phyloP scores from a whole-genome alignment of 2,888 invertebrate genomes.

The Drosophila conformis region DNA sequence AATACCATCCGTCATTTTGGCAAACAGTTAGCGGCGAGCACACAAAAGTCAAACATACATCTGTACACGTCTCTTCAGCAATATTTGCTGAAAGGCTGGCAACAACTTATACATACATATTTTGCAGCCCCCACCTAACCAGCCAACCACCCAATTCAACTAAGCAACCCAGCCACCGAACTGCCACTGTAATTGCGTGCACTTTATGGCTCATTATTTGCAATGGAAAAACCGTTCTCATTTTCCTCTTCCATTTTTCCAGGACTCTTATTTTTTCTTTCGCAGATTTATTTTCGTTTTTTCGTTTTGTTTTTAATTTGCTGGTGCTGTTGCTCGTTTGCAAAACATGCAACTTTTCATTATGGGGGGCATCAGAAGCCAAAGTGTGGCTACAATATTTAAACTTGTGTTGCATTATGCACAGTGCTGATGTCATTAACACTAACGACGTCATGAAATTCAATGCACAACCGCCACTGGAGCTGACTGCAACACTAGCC shows the following conservation, averaged over 20 bases:
- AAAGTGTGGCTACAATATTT: slow-evolving; percentile 66
- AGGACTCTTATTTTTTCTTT: slow-evolving; percentile 8
- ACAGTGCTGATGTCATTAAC: slow-evolving; percentile 70
- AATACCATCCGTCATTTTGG: slow-evolving; percentile 30
- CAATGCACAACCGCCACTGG: slow-evolving; percentile 58
- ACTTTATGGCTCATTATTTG: slow-evolving; percentile 78
- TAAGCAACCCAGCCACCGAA: not conserved
- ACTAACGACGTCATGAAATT: slow-evolving; percentile 80
- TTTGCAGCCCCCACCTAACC: not conserved
- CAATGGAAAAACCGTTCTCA: slow-evolving; percentile 62
- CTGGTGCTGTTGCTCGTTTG: slow-evolving; percentile 57
- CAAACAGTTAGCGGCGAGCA: slow-evolving; percentile 11
- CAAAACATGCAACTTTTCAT: slow-evolving; percentile 75
- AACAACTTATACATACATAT: slow-evolving; percentile 28
- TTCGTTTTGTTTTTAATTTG: slow-evolving; percentile 7
- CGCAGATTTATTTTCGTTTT: slow-evolving; percentile 4
- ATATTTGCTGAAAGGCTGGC: slow-evolving; percentile 48
- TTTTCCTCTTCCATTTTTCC: slow-evolving; percentile 6
- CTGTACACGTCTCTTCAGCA: slow-evolving; percentile 44
- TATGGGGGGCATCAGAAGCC: slow-evolving; percentile 50
- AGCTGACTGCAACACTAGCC: slow-evolving; percentile 23
- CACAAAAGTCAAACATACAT: slow-evolving; percentile 2
- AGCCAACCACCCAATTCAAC: not conserved
- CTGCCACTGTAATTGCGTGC: slow-evolving; percentile 54
- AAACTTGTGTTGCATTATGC: slow-evolving; percentile 70